Conservation (phyloP, 1,140 invertebrate species). For the Bilobella aurantiaca region DNA sequence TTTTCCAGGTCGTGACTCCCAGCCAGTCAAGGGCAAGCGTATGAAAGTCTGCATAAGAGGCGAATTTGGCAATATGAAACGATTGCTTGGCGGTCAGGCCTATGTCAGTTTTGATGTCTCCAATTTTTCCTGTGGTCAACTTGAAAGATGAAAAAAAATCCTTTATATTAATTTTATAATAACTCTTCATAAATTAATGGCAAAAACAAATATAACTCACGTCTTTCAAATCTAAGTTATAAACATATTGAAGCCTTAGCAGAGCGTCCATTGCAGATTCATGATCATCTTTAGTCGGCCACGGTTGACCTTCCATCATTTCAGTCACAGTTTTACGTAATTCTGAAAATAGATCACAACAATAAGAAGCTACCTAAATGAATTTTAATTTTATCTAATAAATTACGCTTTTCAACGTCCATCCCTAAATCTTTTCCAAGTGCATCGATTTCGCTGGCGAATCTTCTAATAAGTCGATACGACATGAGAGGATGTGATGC, state of each 20-base stretch:
- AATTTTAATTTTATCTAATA: no score
- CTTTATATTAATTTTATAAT: background rate
- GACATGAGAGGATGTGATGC: conserved; percentile 26
- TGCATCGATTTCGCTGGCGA: conserved; percentile 24
- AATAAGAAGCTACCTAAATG: no score
- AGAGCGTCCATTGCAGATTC: conserved; percentile 26
- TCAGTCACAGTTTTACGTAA: conserved; percentile 17
- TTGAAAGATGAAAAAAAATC: conserved; percentile 10
- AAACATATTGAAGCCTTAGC: conserved; percentile 31
- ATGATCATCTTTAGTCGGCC: conserved; percentile 24
- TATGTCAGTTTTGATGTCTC: conserved; percentile 19
- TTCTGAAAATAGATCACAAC: conserved; percentile 18
- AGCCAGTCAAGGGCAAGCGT: conserved; percentile 32
- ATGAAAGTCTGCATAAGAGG: conserved; percentile 22
- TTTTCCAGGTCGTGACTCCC: conserved; percentile 18
- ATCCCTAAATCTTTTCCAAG: conserved; percentile 23
- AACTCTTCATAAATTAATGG: conserved; percentile 4
- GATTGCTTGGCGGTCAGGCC: conserved; percentile 23
- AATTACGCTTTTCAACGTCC: conserved; percentile 11
- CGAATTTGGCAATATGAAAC: conserved; percentile 27
- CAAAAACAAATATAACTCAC: no score
- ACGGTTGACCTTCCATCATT: conserved; percentile 16
- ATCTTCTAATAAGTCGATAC: conserved; percentile 31
- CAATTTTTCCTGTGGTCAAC: conserved; percentile 21
- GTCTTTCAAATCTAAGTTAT: conserved; percentile 26